These are phyloP conservation scores for Morbakka virulenta DNA, from an alignment of 30 jellyfish, hydroid and myxozoan species.

Conservation along the genomic window DNA sequence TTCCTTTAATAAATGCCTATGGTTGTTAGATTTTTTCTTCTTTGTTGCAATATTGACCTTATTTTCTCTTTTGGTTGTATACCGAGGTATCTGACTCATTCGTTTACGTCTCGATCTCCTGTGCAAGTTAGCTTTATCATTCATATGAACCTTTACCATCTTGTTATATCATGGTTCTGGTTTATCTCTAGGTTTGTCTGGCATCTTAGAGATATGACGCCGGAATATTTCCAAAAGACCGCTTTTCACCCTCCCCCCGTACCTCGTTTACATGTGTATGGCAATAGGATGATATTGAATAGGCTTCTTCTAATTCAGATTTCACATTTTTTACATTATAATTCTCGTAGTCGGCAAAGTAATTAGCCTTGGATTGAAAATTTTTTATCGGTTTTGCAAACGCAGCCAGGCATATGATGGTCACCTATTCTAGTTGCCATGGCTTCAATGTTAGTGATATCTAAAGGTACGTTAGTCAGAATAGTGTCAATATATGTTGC, in stretches of 20 bases:
- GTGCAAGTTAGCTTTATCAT: constrained; percentile 28
- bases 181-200: background rate
- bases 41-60: background rate
- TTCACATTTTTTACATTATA: background rate
- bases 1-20: constrained; percentile 5
- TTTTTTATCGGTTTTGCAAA: constrained; percentile 16
- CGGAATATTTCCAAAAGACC: background rate
- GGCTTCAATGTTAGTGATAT: background rate
- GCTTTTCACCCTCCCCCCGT: background rate
- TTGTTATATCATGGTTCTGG: background rate
- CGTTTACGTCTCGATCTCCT: constrained; percentile 50
- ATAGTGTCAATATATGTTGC: background rate
- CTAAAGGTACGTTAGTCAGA: background rate
- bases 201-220: background rate
- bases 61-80: constrained; percentile 23
- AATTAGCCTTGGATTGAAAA: constrained; percentile 24
- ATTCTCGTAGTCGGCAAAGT: constrained; percentile 22
- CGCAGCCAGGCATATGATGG: constrained; percentile 46
- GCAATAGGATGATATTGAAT: background rate
- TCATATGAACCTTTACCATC: constrained; percentile 17
- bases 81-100: constrained; percentile 31
- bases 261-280: background rate
- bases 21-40: background rate
- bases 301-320: background rate
- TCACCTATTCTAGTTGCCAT: background rate